Evolutionary conservation across 2,113 vertebrate species (phyloP).

Genomic region (crab-eating macaque (Macaca fascicularis)): T2T-MFA8v1.1 NC_088387.1:65392001-65392500

Average conservation of each 20-base stretch:
- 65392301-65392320: background rate
- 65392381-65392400: background rate
- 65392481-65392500: slow-evolving; percentile 55
- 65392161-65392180: background rate
- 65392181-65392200: background rate
- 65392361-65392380: background rate
- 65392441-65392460: slow-evolving; percentile 25
- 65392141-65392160: background rate
- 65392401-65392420: background rate
- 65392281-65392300: background rate
- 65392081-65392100: background rate
- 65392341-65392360: background rate
- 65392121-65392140: background rate
- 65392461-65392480: slow-evolving; percentile 48
- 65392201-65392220: background rate
- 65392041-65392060: background rate
- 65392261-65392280: background rate
- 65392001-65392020: background rate
- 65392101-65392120: background rate
- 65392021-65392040: slow-evolving; percentile 10
- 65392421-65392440: background rate
- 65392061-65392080: background rate
- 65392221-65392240: background rate
- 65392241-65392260: background rate
- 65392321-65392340: background rate